Evolutionary conservation across 2,797 vertebrate species (phyloP), one percentile per base, ranked within the genome.

Genomic region (Orestias chungarensis): DNA sequence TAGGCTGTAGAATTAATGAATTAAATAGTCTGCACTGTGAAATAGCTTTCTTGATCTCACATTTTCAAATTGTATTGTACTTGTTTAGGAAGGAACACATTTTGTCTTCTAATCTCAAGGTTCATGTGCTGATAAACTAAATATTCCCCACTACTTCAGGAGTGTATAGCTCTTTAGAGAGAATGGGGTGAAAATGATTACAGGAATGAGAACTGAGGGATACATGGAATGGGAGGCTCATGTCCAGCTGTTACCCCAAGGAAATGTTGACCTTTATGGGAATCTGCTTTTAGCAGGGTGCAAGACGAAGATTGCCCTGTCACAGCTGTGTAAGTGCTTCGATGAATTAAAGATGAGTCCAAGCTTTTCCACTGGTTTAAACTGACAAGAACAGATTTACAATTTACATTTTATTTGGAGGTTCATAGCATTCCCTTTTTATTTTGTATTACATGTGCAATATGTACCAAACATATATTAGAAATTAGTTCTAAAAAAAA

Each of bases 341-440:
- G 57, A 92, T 94, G 89, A 93, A 93, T 92, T 87, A 93, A 93
- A 93, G 78, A 94, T 92, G 85, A 90, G 86, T 75, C 89, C 72
- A 79, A 87, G 75, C 89, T 88, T 83, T 92, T 91, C 86, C 80
- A 82, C 79, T 85, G 70, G 79, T 76, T 82, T 77, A 75, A 82
- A 87, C 54, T 68, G 84, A 85, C 82, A 87, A 75, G 80, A 93
- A 92, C 84, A 90, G 81, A 89, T 90, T 92, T 88, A 66, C 43
- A 81, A 92, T 93, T 92, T 88, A 87, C 91, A 90, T 93, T 91
- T 92, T 83, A 86, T 91, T 86, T 80, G 76, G 80, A 88, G 81
- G 75, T 71, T 62, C 65, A 68, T 78, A 81, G 85, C 72, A 49
- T 71, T 85, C 80, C 35, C 31, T 6, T 84, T 74, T 33, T 2